Base-by-base conservation (phyloP, 2,113 vertebrate genomes). In the Amblyopsis rosae region DNA sequence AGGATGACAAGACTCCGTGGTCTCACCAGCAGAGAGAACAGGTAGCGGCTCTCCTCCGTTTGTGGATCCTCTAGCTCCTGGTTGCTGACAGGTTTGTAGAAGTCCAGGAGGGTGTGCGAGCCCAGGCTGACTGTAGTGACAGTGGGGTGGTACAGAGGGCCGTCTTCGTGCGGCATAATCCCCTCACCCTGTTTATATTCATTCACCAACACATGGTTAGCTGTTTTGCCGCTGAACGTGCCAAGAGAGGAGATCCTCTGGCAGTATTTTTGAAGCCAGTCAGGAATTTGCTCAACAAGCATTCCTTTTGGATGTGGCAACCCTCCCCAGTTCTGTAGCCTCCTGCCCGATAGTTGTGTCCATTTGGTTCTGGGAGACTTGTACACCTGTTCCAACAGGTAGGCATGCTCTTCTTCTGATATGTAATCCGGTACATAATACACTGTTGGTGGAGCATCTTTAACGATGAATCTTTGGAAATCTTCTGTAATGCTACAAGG, bases 121-220 rank as follows among this genome's bases (percentile, higher is more conserved):
- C 95, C 96, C 78, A 97, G 79, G 78, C 88, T 96, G 89, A 97
- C 89, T 45, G 96, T 97, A 51, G 94, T 94, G 82, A 97, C 94
- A 0, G 95, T 95, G 1, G 96, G 96, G 86, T 95, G 95, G 84
- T 97, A 97, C 5, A 96, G 77, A 1, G 95, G 95, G 2, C 96
- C 96, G 0, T 97, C 96, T 17, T 93, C 95, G 3, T 97, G 96
- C n/a, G 96, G 93, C 96, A 97, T 96, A 63, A 97, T 96, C 64
- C 96, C 96, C 80, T 96, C 93, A 16, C 94, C 95, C 26, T 86
- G 87, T 65, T 90, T 91, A 64, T 97, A 97, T 70, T 97, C 95
- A 16, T 97, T 96, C 71, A 97, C 94, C 70, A 97, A 86, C 65
- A 96, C 94, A 1, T 97, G 95, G 71, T 97, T 97, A 32, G 96